These are phyloP conservation scores for Mimas tiliae DNA, from an alignment of 2,888 invertebrate genomes.

Conservation along the genomic window DNA sequence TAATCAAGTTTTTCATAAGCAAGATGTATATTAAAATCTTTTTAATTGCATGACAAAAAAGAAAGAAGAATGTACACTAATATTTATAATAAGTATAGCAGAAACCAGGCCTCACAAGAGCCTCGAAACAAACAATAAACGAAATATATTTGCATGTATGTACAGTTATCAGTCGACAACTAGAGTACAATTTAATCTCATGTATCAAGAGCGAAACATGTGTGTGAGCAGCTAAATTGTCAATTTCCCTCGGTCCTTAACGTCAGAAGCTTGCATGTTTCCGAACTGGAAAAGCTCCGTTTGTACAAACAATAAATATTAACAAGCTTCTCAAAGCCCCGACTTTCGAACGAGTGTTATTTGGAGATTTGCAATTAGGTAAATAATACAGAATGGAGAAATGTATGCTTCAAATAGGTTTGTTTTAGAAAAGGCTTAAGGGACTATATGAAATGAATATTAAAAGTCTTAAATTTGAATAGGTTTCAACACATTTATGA, in stretches of 20 bases:
- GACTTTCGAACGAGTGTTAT: conserved; percentile 9
- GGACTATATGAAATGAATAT: no score
- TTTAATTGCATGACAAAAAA: no score
- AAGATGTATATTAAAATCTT: no score
- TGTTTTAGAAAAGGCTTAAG: background rate
- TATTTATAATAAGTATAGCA: no score
- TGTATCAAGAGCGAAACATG: background rate
- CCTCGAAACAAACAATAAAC: no score
- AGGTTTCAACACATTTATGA: no score
- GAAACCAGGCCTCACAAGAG: no score
- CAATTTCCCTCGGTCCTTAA: conserved; percentile 17
- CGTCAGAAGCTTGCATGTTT: background rate
- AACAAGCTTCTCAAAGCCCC: conserved; percentile 13
- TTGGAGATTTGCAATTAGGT: conserved; percentile 17
- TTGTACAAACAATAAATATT: conserved; percentile 18
- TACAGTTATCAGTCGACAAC: background rate
- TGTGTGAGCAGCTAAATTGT: conserved; percentile 14
- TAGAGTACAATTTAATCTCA: background rate
- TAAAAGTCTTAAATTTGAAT: no score
- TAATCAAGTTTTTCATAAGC: background rate
- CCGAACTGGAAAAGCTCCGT: background rate
- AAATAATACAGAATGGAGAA: conserved; percentile 8
- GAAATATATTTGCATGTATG: no score
- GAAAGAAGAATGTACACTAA: no score
- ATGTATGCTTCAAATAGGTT: background rate